phyloP scores from a whole-genome alignment of 2,888 invertebrate genomes.

The Netelia inedita region DNA sequence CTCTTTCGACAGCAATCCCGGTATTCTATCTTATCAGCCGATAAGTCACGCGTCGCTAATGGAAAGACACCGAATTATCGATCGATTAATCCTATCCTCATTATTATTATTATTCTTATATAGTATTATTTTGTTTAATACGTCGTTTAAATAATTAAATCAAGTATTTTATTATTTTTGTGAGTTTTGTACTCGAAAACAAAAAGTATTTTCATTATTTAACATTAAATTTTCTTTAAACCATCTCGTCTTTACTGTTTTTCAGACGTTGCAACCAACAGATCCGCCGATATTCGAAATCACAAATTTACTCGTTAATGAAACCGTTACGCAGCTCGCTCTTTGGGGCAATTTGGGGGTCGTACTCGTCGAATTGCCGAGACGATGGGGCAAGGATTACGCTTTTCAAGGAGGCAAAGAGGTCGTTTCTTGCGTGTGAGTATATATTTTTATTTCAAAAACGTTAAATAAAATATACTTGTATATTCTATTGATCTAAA shows the following conservation, averaged over 20 bases:
- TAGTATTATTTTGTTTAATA: too few species aligned
- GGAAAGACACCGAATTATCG: neutral
- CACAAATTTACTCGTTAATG: constrained; percentile 89
- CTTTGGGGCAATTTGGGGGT: constrained; percentile 91
- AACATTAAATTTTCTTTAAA: too few species aligned
- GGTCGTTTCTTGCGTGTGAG: constrained; percentile 91
- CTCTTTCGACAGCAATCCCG: constrained; percentile 14
- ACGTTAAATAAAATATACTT: neutral
- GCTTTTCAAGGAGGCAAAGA: constrained; percentile 90
- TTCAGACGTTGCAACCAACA: constrained; percentile 89
- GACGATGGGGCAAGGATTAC: constrained; percentile 90
- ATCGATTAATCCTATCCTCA: neutral
- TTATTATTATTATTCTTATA: too few species aligned
- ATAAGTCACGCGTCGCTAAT: constrained; percentile 35
- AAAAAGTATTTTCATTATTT: too few species aligned
- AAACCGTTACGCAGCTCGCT: constrained; percentile 89
- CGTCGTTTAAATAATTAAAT: too few species aligned
- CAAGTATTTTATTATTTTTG: too few species aligned
- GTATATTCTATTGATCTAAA: neutral
- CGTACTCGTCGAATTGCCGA: constrained; percentile 90
- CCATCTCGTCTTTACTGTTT: too few species aligned
- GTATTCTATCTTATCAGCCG: constrained; percentile 14
- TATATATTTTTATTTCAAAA: constrained; percentile 77
- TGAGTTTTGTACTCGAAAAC: too few species aligned
- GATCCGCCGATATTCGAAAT: constrained; percentile 90